These are phyloP conservation scores for Rhynchomys soricoides DNA, from an alignment of 2,113 vertebrate species.

Conservation along the genomic window DNA sequence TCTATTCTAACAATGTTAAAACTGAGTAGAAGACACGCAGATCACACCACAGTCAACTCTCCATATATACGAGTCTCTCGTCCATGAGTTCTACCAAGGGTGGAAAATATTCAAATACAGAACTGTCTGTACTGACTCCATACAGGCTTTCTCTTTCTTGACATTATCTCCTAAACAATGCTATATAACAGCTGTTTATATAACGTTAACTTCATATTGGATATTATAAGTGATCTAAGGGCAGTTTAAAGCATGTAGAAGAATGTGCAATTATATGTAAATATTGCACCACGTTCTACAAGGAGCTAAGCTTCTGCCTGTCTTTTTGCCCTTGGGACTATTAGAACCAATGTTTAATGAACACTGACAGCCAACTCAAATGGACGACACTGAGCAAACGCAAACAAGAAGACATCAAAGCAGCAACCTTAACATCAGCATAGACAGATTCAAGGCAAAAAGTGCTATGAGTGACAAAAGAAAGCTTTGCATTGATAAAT, in stretches of 20 bases:
- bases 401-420: slow-evolving; percentile 14
- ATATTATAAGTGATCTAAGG: background rate
- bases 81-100: background rate
- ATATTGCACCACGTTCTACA: background rate
- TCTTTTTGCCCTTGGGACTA: background rate
- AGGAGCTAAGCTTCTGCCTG: background rate
- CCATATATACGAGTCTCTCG: no score
- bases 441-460: slow-evolving; percentile 1
- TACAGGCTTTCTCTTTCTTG: background rate
- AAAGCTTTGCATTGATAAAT: background rate
- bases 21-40: background rate
- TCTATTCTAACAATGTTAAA: background rate
- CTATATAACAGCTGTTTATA: background rate
- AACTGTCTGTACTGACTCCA: background rate
- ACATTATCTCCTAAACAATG: background rate
- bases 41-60: background rate
- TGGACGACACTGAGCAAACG: background rate
- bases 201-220: background rate
- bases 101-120: background rate
- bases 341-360: background rate
- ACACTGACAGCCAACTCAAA: background rate
- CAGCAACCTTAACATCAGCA: background rate
- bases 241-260: background rate
- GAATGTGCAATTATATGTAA: background rate
- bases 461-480: background rate